Conservation (phyloP, 1,140 invertebrate genomes). For the Neotoxoptera formosana region DNA sequence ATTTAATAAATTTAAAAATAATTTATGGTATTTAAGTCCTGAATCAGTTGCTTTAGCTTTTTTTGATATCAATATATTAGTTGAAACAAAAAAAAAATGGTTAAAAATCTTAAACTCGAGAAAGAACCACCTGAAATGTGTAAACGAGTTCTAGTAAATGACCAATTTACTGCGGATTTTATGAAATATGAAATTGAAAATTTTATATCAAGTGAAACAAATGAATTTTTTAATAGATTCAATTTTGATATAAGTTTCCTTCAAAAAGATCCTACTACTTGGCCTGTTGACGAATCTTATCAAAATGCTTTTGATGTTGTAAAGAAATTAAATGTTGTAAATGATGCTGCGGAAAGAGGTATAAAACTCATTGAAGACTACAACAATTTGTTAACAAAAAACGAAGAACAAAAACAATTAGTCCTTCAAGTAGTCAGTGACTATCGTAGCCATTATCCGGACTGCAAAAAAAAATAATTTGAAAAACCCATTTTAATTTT, state of each 20-base stretch:
- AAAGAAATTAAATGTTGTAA: too few species aligned
- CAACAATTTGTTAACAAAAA: too few species aligned
- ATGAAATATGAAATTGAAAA: background rate
- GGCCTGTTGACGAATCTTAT: too few species aligned
- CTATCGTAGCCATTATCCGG: too few species aligned
- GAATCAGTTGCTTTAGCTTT: background rate
- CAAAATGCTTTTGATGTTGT: too few species aligned
- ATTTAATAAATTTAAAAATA: conserved; percentile 5
- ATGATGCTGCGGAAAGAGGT: too few species aligned
- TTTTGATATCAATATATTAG: background rate
- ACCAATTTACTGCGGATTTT: background rate
- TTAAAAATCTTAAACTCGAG: background rate
- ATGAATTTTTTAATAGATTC: background rate
- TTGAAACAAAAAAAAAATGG: background rate
- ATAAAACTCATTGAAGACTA: too few species aligned
- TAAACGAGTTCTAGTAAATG: background rate
- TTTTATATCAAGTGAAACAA: background rate
- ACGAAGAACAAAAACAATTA: too few species aligned
- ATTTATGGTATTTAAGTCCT: background rate
- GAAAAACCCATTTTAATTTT: too few species aligned
- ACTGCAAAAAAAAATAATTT: too few species aligned
- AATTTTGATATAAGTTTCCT: conserved; percentile 13
- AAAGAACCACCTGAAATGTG: background rate
- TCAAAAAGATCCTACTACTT: background rate
- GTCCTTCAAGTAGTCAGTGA: too few species aligned